Evolutionary conservation across 2,797 vertebrate species (phyloP).

Genomic region (Sebastes trivittatus): DNA sequence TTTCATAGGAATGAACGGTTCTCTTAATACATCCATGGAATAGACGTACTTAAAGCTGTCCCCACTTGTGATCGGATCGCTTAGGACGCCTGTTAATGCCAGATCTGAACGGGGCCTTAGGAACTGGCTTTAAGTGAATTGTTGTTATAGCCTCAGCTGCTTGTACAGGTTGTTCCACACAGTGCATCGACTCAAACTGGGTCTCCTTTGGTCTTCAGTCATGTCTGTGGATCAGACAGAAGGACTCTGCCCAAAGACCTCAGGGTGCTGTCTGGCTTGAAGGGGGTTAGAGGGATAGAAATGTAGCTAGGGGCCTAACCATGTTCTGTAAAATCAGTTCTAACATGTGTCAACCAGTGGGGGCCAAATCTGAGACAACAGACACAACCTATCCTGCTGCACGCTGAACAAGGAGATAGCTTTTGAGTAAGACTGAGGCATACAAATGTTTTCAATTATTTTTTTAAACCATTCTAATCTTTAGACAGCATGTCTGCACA

Average conservation of each 20-base stretch:
- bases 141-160: neutral
- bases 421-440: neutral
- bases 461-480: neutral
- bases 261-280: neutral
- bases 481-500: neutral
- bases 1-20: too few relatives aligned
- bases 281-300: conserved; percentile 13
- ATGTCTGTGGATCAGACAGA: conserved; percentile 12
- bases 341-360: neutral
- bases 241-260: conserved; percentile 10
- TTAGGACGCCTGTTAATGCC: too few relatives aligned
- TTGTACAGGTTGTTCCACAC: neutral
- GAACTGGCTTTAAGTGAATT: neutral
- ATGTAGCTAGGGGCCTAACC: conserved; percentile 4
- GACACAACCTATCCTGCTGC: neutral
- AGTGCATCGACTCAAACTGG: neutral
- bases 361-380: neutral
- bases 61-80: too few relatives aligned
- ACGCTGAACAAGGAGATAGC: neutral
- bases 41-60: too few relatives aligned
- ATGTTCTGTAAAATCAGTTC: neutral
- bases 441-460: neutral
- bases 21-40: too few relatives aligned
- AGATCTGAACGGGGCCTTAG: neutral
- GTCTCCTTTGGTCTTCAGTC: conserved; percentile 11